Evolutionary conservation across 1,140 invertebrate species (phyloP).

Genomic region (Xylocopa sonorina): DNA sequence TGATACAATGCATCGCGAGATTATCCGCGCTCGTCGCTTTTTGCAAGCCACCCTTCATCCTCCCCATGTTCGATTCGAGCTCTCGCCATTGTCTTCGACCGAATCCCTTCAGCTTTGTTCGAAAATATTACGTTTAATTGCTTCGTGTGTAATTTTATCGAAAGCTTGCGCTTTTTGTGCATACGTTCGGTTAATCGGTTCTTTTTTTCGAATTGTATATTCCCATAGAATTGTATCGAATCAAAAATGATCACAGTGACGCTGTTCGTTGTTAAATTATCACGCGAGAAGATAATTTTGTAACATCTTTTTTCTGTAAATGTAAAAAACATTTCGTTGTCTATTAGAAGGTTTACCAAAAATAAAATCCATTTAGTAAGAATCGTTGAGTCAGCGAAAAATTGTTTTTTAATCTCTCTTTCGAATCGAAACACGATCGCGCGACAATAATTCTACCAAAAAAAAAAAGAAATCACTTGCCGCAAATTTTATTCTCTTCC

Average conservation of each 20-base stretch:
- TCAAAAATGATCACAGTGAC: too few relatives aligned
- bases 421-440: background rate
- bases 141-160: background rate
- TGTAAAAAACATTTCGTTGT: too few relatives aligned
- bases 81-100: background rate
- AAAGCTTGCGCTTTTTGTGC: too few relatives aligned
- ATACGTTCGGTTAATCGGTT: too few relatives aligned
- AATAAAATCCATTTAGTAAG: background rate
- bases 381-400: background rate
- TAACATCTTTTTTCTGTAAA: too few relatives aligned
- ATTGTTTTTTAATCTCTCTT: background rate
- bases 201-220: too few relatives aligned
- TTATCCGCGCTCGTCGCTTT: constrained; percentile 1
- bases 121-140: background rate
- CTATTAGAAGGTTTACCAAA: too few relatives aligned
- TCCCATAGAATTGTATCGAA: too few relatives aligned
- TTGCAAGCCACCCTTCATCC: background rate
- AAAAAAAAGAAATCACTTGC: background rate
- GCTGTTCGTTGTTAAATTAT: too few relatives aligned
- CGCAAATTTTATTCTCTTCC: background rate
- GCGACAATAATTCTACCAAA: background rate
- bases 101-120: background rate
- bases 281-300: too few relatives aligned
- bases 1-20: background rate
- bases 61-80: background rate